A percentile compares a stretch with the other conserved stretches of the same genome.
These are phyloP conservation scores for Apodemia zela DNA, from an alignment of 2,888 invertebrate genomes.

Conservation along the genomic window DNA sequence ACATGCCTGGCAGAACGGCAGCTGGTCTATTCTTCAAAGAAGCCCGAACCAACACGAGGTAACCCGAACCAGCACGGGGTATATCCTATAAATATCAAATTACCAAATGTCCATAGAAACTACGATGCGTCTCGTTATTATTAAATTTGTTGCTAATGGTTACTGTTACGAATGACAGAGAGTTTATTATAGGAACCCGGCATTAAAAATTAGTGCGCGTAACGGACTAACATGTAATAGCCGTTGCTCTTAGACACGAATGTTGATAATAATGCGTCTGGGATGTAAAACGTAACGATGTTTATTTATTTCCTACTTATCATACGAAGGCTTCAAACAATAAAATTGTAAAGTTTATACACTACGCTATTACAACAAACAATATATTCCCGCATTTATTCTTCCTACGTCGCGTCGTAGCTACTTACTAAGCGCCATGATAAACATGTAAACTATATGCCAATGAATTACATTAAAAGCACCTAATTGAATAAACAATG, in stretches of 20 bases:
- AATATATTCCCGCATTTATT: slow-evolving; percentile 1
- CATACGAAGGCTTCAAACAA: not conserved
- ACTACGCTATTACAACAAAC: not conserved
- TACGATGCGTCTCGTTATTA: no score
- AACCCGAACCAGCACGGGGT: no score
- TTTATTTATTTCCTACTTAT: not conserved
- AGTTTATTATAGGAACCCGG: no score
- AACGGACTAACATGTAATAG: no score
- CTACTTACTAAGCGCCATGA: not conserved
- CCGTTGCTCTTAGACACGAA: not conserved
- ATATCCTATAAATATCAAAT: no score
- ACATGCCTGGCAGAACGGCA: no score
- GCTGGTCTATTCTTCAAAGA: no score
- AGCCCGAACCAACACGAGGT: no score
- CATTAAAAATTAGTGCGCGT: no score
- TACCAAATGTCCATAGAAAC: no score
- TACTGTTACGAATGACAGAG: no score
- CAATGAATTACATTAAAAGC: not conserved
- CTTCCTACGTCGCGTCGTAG: not conserved
- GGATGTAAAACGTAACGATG: not conserved
- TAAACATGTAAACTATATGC: slow-evolving; percentile 5
- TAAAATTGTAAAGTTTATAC: not conserved
- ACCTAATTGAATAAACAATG: slow-evolving; percentile 2
- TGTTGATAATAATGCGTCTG: not conserved
- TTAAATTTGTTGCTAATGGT: no score